These are phyloP conservation scores for Fragum fragum DNA, from an alignment of 2,888 invertebrate genomes.

Conservation along the genomic window DNA sequence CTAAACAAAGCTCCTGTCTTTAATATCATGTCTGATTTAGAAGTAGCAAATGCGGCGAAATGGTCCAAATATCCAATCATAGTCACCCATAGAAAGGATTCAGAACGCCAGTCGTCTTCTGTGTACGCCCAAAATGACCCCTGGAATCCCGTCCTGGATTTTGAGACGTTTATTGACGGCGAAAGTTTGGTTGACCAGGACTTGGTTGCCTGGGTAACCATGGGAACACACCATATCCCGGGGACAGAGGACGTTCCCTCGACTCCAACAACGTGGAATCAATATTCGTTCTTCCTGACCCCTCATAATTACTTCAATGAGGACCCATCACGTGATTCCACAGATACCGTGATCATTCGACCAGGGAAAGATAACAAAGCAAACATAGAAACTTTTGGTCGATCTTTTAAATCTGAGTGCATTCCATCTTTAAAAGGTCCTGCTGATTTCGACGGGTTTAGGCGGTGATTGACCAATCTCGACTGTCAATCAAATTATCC, in stretches of 20 bases:
- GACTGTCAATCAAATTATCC: too few relatives aligned
- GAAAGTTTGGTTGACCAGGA: conserved; percentile 79
- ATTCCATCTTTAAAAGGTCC: conserved; percentile 45
- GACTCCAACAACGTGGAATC: conserved; percentile 77
- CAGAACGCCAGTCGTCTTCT: conserved; percentile 73
- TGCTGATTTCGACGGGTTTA: conserved; percentile 39
- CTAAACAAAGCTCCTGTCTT: conserved; percentile 64
- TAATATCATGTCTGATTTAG: conserved; percentile 66
- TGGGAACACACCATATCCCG: conserved; percentile 81
- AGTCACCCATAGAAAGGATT: conserved; percentile 77
- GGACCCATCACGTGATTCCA: conserved; percentile 75
- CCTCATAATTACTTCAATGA: conserved; percentile 83
- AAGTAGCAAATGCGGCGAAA: conserved; percentile 64
- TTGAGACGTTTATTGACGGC: conserved; percentile 74
- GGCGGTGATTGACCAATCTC: background rate
- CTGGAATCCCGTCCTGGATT: conserved; percentile 75
- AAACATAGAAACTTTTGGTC: conserved; percentile 43
- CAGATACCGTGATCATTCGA: conserved; percentile 72
- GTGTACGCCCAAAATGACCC: conserved; percentile 77
- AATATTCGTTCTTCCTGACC: conserved; percentile 74
- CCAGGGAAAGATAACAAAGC: conserved; percentile 25
- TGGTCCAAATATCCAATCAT: conserved; percentile 78
- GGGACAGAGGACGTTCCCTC: conserved; percentile 83
- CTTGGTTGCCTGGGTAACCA: conserved; percentile 82
- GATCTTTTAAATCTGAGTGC: conserved; percentile 44